phyloP scores from a whole-genome alignment of 2,113 vertebrate species.

The Elaphurus davidianus region DNA sequence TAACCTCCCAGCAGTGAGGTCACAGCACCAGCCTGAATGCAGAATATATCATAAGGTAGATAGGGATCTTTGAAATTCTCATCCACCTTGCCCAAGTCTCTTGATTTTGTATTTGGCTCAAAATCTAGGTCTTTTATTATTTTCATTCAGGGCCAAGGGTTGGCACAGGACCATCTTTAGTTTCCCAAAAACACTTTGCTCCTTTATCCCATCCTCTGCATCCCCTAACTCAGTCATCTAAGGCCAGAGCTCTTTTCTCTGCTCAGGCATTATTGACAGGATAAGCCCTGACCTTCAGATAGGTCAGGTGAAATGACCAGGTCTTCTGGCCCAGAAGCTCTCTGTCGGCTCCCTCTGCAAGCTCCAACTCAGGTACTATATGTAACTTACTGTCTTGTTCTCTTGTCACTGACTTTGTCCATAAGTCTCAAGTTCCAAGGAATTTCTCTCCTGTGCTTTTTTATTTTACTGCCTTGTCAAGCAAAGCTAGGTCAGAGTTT shows the following conservation, averaged over 20 bases:
- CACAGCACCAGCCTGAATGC: not conserved
- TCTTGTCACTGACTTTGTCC: slow-evolving; percentile 32
- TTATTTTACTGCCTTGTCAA: not conserved
- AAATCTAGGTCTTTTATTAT: not conserved
- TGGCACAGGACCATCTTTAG: not conserved
- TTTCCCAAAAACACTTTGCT: not conserved
- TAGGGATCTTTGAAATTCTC: not conserved
- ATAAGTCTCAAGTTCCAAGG: not conserved
- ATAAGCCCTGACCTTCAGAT: slow-evolving; percentile 34
- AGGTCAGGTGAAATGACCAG: slow-evolving; percentile 40
- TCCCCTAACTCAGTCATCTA: not conserved
- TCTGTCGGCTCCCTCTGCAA: not conserved
- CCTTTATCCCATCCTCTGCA: not conserved
- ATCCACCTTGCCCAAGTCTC: not conserved
- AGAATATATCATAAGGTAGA: not conserved
- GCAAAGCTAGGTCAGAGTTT: not conserved
- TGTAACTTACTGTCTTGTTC: not conserved
- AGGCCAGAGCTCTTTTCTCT: slow-evolving; percentile 28
- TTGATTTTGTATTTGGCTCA: not conserved
- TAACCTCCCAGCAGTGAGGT: not conserved
- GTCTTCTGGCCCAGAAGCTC: not conserved
- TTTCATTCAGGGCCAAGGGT: not conserved
- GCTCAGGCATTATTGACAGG: slow-evolving; percentile 3
- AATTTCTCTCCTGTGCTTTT: not conserved
- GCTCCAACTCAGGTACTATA: not conserved